phyloP scores from a whole-genome alignment of 1,140 invertebrate species.

The Hycleus phaleratus region DNA sequence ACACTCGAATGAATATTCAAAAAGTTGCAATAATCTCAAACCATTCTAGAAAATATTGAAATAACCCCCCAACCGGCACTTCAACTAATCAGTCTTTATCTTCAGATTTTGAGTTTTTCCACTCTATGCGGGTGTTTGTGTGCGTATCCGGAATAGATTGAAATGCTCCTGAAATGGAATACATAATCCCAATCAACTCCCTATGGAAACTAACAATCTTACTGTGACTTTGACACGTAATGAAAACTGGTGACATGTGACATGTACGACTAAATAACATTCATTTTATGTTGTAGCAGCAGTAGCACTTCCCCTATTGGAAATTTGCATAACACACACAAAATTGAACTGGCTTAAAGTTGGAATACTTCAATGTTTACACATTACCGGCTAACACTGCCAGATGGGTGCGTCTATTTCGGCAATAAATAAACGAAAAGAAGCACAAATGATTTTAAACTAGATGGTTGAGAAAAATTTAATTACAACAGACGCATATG shows the following conservation, averaged over 20 bases:
- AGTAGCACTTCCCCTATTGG: conserved; percentile 1
- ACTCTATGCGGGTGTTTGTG: too few species aligned
- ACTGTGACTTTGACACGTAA: conserved; percentile 22
- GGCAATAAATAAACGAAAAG: neutral
- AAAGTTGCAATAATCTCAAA: conserved; percentile 14
- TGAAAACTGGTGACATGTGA: conserved; percentile 26
- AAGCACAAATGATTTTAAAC: too few species aligned
- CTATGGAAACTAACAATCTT: conserved; percentile 18
- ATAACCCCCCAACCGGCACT: neutral
- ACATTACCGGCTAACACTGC: neutral
- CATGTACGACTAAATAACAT: conserved; percentile 26
- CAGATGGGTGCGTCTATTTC: conserved; percentile 1
- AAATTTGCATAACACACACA: conserved; percentile 12
- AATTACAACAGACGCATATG: neutral
- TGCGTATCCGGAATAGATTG: too few species aligned
- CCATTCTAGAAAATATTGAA: conserved; percentile 12
- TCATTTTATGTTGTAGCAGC: conserved; percentile 8
- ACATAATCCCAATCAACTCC: conserved; percentile 15
- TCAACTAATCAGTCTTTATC: too few species aligned
- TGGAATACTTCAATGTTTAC: conserved; percentile 5
- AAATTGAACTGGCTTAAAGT: conserved; percentile 3
- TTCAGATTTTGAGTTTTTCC: too few species aligned
- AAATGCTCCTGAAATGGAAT: neutral
- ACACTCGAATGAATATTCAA: conserved; percentile 33
- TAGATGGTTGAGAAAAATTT: too few species aligned